Evolutionary conservation across 2,797 vertebrate species (phyloP).

Genomic region (Lepus townsendii): DNA sequence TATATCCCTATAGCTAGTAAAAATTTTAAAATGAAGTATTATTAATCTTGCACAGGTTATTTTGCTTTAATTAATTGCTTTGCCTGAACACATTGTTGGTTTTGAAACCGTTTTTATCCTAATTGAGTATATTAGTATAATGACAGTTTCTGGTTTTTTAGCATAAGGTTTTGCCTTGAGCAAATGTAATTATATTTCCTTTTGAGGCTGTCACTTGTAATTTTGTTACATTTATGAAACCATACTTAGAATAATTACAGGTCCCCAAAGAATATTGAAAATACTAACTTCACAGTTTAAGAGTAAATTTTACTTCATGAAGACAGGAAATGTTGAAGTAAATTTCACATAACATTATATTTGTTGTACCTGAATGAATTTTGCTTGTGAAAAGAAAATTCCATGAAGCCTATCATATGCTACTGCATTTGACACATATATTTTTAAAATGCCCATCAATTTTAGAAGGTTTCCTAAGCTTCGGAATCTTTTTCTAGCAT

Average conservation of each 20-base stretch:
- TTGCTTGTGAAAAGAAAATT: slow-evolving; percentile 6
- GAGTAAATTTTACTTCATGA: slow-evolving; percentile 38
- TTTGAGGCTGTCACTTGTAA: slow-evolving; percentile 41
- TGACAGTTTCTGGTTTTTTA: slow-evolving; percentile 57
- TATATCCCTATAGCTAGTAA: slow-evolving; percentile 39
- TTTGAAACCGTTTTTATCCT: slow-evolving; percentile 44
- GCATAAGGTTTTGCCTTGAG: slow-evolving; percentile 44
- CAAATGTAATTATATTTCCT: slow-evolving; percentile 56
- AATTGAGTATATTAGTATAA: slow-evolving; percentile 12
- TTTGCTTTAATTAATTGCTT: slow-evolving; percentile 55
- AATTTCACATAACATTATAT: slow-evolving; percentile 23
- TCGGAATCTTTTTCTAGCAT: neutral
- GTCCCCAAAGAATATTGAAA: slow-evolving; percentile 30
- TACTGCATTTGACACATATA: slow-evolving; percentile 11
- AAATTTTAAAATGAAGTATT: slow-evolving; percentile 5
- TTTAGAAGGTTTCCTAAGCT: slow-evolving; percentile 51
- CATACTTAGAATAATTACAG: slow-evolving; percentile 9
- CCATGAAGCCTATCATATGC: neutral
- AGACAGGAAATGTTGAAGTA: neutral
- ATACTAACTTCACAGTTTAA: neutral
- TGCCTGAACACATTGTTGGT: slow-evolving; percentile 8
- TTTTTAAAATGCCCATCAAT: slow-evolving; percentile 29
- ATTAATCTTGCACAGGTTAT: slow-evolving; percentile 8
- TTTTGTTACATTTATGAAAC: slow-evolving; percentile 55
- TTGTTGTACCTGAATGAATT: neutral